These are phyloP conservation scores for Prolemur simus DNA, from an alignment of 2,113 vertebrate genomes.

Conservation along the genomic window DNA sequence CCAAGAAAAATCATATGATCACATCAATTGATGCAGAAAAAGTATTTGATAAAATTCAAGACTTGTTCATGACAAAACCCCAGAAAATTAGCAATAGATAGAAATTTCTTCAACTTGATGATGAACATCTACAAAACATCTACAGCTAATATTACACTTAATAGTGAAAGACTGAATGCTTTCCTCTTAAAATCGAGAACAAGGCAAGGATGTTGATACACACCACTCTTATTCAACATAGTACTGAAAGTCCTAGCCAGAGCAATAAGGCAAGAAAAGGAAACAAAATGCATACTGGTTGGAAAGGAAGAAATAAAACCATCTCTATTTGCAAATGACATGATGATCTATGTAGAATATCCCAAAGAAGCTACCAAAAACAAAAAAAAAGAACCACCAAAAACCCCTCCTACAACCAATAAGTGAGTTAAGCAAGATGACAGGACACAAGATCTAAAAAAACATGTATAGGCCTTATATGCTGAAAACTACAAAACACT, in stretches of 20 bases:
- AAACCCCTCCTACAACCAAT: neutral
- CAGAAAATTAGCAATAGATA: neutral
- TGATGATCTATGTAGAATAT: slow-evolving; percentile 1
- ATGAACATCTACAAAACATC: slow-evolving; percentile 16
- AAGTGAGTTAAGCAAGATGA: neutral
- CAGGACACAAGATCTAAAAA: slow-evolving; percentile 24
- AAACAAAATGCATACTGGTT: slow-evolving; percentile 10
- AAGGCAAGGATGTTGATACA: neutral
- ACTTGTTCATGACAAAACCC: neutral
- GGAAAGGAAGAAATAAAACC: neutral
- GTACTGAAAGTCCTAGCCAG: slow-evolving; percentile 15
- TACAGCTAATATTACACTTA: neutral
- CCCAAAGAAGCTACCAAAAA: neutral
- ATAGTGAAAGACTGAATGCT: neutral
- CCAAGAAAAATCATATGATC: slow-evolving; percentile 30
- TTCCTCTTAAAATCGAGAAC: neutral
- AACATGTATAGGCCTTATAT: neutral
- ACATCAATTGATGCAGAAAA: slow-evolving; percentile 16
- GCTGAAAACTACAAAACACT: slow-evolving; percentile 3
- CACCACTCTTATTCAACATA: neutral
- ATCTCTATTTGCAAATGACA: neutral
- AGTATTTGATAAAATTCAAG: slow-evolving; percentile 39
- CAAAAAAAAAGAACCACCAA: neutral
- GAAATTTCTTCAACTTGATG: slow-evolving; percentile 1
- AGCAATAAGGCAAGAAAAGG: slow-evolving; percentile 32